Evolutionary conservation across 2,888 invertebrate species (phyloP).

Genomic region (Drosophila prostipennis): DNA sequence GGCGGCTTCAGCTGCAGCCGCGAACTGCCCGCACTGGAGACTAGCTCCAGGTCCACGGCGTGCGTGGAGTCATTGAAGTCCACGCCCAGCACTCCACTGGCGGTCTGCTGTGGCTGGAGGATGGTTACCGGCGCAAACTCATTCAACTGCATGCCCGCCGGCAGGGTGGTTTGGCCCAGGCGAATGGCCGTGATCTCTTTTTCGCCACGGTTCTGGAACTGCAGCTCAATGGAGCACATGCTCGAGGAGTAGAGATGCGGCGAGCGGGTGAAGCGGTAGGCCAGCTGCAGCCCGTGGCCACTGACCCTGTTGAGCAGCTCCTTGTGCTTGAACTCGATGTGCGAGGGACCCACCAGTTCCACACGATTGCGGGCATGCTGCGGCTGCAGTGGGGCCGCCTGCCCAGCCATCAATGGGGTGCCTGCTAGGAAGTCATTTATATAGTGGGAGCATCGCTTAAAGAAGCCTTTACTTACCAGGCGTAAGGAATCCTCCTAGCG

Average conservation of each 20-base stretch:
- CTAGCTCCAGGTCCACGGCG: slow-evolving; percentile 91
- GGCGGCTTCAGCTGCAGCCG: slow-evolving; percentile 90
- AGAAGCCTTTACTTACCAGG: slow-evolving; percentile 84
- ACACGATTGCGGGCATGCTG: slow-evolving; percentile 82
- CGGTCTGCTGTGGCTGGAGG: slow-evolving; percentile 87
- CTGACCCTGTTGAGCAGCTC: slow-evolving; percentile 90
- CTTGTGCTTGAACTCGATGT: slow-evolving; percentile 86
- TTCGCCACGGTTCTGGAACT: slow-evolving; percentile 89
- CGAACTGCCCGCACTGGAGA: slow-evolving; percentile 87
- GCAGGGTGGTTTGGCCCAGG: slow-evolving; percentile 86
- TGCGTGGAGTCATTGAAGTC: slow-evolving; percentile 97
- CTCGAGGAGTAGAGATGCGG: slow-evolving; percentile 92
- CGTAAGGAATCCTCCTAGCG: slow-evolving; percentile 90
- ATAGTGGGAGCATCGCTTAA: no score
- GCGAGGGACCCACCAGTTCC: slow-evolving; percentile 87
- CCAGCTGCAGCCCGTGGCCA: slow-evolving; percentile 88
- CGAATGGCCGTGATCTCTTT: slow-evolving; percentile 85
- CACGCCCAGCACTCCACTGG: slow-evolving; percentile 90
- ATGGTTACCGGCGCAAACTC: slow-evolving; percentile 89
- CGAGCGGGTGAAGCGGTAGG: slow-evolving; percentile 90
- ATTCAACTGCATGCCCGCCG: slow-evolving; percentile 90
- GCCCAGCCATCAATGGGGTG: slow-evolving; percentile 65
- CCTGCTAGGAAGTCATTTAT: slow-evolving; percentile 49
- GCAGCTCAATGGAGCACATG: slow-evolving; percentile 93
- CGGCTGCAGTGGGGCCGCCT: slow-evolving; percentile 60